Evolutionary conservation across 2,797 vertebrate species (phyloP).

Genomic region (Scolopax bukidnonensis): DNA sequence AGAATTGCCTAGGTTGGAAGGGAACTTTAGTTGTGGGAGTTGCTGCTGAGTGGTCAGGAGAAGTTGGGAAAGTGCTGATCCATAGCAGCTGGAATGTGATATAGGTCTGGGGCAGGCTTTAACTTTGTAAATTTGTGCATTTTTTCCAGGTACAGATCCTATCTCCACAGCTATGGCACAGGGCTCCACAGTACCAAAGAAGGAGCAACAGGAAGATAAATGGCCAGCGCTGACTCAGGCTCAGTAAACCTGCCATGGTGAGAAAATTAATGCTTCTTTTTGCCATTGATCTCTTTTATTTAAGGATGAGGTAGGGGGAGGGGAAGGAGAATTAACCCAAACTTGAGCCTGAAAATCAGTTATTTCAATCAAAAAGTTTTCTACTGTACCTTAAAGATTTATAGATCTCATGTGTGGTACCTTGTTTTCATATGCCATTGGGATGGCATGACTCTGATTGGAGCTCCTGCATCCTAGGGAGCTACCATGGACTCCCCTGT

Average conservation of each 20-base stretch:
- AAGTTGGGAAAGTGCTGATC: neutral
- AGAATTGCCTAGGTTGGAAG: no score
- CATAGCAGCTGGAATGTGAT: accelerated
- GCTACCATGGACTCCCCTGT: neutral
- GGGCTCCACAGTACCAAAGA: neutral
- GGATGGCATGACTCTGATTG: neutral
- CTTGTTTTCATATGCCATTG: neutral
- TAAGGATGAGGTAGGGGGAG: neutral
- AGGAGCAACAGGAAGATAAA: neutral
- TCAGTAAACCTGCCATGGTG: accelerated
- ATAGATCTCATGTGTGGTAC: neutral
- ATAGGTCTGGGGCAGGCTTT: neutral
- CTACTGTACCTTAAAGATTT: neutral
- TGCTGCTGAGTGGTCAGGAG: neutral
- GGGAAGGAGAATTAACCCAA: neutral
- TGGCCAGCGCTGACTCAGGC: accelerated
- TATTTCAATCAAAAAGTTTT: neutral
- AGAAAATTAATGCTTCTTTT: neutral
- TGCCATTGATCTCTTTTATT: neutral
- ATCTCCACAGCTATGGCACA: neutral
- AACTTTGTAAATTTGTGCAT: neutral
- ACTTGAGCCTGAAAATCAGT: neutral
- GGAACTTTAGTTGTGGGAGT: neutral
- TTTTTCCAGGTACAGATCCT: neutral
- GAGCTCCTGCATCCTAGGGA: neutral